phyloP scores from a whole-genome alignment of 2,888 invertebrate genomes.

The Lasioglossum pauxillum region DNA sequence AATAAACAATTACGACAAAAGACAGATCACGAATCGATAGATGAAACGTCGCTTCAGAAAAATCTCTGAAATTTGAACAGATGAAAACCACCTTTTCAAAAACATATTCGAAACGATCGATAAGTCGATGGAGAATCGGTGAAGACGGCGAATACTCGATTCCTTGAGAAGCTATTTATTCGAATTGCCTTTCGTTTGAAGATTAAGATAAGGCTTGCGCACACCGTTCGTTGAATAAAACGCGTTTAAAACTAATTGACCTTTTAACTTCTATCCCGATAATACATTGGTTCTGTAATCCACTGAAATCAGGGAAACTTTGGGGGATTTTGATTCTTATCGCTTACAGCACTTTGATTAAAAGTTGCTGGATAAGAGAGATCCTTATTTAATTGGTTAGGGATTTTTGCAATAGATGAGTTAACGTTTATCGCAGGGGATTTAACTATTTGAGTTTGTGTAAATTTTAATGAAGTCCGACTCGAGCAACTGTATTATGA shows the following conservation, averaged over 20 bases:
- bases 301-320: neutral
- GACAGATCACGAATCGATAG: no score
- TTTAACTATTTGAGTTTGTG: neutral
- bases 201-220: constrained; percentile 19
- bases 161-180: constrained; percentile 9
- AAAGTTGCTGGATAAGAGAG: neutral
- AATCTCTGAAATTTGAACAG: neutral
- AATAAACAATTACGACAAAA: no score
- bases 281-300: constrained; percentile 9
- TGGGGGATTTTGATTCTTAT: neutral
- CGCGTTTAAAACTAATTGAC: constrained; percentile 3
- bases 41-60: no score
- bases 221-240: constrained; percentile 13
- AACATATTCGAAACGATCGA: neutral
- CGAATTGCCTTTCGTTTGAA: constrained; percentile 12
- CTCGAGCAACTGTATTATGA: neutral
- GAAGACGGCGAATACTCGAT: neutral
- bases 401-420: neutral
- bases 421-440: neutral
- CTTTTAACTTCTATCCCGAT: constrained; percentile 17
- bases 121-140: neutral
- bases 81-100: neutral
- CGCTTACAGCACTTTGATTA: neutral
- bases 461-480: neutral
- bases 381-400: neutral